Percentiles rank a stretch among this genome's conserved stretches.
phyloP scores from a whole-genome alignment of 2,888 invertebrate genomes.

The Ypsolopha scabrella region DNA sequence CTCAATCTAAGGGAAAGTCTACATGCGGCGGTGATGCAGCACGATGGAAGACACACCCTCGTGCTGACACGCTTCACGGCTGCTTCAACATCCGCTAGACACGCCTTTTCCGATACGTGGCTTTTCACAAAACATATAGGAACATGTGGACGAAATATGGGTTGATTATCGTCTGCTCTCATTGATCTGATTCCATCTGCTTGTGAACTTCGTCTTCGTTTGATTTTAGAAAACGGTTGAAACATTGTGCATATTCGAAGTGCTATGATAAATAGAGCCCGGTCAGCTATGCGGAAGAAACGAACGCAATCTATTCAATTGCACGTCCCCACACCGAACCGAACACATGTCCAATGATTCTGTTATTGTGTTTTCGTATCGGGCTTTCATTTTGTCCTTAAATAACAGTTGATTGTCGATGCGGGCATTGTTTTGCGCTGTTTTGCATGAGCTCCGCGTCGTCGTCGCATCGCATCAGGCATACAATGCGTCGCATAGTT shows the following conservation, averaged over 20 bases:
- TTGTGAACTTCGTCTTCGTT: too few species aligned
- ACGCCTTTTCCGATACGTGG: conserved; percentile 35
- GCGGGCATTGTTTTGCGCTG: conserved; percentile 50
- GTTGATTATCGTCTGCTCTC: too few species aligned
- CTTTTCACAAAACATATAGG: conserved; percentile 8
- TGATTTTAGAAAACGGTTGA: too few species aligned
- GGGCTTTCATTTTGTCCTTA: conserved; percentile 46
- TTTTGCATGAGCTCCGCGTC: conserved; percentile 60
- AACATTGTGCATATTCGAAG: too few species aligned
- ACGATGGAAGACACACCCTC: conserved; percentile 18
- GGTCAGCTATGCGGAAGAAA: too few species aligned
- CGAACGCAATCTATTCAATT: too few species aligned
- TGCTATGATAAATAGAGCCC: too few species aligned
- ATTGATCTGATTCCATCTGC: too few species aligned
- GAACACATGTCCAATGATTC: conserved; percentile 24
- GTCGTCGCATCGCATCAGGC: conserved; percentile 39
- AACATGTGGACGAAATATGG: too few species aligned
- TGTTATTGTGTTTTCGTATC: conserved; percentile 35
- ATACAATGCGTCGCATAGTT: conserved; percentile 50
- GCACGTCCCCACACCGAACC: conserved; percentile 9
- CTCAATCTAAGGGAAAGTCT: neutral
- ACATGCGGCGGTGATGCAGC: conserved; percentile 2
- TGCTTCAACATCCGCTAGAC: conserved; percentile 27
- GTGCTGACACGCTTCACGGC: conserved; percentile 29
- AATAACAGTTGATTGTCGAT: conserved; percentile 50